Conservation (phyloP, 2,888 invertebrate species). For the Synanthedon myopaeformis region DNA sequence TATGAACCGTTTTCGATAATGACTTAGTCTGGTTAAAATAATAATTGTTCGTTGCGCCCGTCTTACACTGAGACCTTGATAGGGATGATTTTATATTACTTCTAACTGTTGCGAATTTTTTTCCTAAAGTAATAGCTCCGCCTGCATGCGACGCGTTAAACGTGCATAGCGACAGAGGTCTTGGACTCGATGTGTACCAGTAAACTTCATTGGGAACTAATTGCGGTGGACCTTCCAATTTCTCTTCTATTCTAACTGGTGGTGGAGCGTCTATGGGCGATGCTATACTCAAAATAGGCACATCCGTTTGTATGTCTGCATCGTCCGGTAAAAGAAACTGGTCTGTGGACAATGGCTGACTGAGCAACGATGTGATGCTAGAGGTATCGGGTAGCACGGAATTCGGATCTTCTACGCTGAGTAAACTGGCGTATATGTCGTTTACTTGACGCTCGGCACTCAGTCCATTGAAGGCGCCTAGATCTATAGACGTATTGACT, state of each 20-base stretch:
- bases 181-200: slow-evolving; percentile 69
- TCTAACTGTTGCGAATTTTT: slow-evolving; percentile 59
- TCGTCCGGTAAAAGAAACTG: slow-evolving; percentile 42
- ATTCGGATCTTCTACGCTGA: slow-evolving; percentile 44
- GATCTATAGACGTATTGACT: slow-evolving; percentile 47
- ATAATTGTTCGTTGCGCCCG: slow-evolving; percentile 40
- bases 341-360: slow-evolving; percentile 38
- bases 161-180: slow-evolving; percentile 71
- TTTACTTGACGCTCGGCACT: slow-evolving; percentile 53
- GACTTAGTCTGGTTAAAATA: slow-evolving; percentile 47
- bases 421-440: slow-evolving; percentile 51
- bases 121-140: slow-evolving; percentile 66
- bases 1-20: slow-evolving; percentile 54
- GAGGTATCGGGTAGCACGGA: slow-evolving; percentile 45
- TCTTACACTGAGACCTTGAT: slow-evolving; percentile 46
- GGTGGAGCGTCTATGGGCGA: slow-evolving; percentile 23
- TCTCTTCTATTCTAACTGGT: slow-evolving; percentile 18
- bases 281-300: slow-evolving; percentile 27
- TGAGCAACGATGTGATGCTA: slow-evolving; percentile 43
- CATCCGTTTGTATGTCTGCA: slow-evolving; percentile 27
- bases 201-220: slow-evolving; percentile 47
- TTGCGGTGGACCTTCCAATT: slow-evolving; percentile 28
- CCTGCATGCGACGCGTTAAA: slow-evolving; percentile 71
- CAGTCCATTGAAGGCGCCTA: slow-evolving; percentile 42
- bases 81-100: slow-evolving; percentile 61